Evolutionary conservation across 2,888 invertebrate genomes (phyloP), one percentile per base, ranked within the genome.

Genomic region (Macrophya alboannulata): DNA sequence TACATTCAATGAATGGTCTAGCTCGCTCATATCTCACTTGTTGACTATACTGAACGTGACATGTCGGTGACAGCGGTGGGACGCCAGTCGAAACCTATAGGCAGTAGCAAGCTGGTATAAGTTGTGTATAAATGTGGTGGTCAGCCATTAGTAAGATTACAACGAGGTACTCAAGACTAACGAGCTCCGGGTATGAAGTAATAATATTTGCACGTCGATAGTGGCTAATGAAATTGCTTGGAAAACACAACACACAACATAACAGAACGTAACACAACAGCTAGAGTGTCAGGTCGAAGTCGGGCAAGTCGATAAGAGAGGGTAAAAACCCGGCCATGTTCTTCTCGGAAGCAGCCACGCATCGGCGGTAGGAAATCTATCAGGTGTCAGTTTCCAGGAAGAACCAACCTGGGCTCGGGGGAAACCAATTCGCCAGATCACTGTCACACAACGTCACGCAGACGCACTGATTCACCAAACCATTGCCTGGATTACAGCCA

Each of bases 141-240:
- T 65, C 40, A 85, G 86, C 91, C 91, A 91, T 91, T 91, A 91
- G 91, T 90, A 91, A 91, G 91, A 91, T 91, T 91, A 90, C 90
- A 89, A 88, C 45, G 37, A 43, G 68, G 51, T 71, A 71, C 83
- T 87, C 88, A 86, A 87, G 86, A 87, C 88, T 89, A 89, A 91
- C 88, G 90, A 89, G 86, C 85, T 86, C 88, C 86, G 88, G 87
- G 88, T 89, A 89, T 90, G 89, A 89, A 90, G 89, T 90, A 90
- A 90, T 89, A 90, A 89, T 87, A 86, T 71, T 84, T 83, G 85
- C 84, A 87, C 86, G 84, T 85, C 89, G 90, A 91, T 91, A 89
- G 90, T 87, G 85, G 88, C 90, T 91, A 91, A 91, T 91, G 91
- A 91, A 91, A 91, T 91, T 90, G 91, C 90, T 90, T 85, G 89